Evolutionary conservation across 2,888 invertebrate genomes (phyloP).

Genomic region (Melitaea athalia): DNA sequence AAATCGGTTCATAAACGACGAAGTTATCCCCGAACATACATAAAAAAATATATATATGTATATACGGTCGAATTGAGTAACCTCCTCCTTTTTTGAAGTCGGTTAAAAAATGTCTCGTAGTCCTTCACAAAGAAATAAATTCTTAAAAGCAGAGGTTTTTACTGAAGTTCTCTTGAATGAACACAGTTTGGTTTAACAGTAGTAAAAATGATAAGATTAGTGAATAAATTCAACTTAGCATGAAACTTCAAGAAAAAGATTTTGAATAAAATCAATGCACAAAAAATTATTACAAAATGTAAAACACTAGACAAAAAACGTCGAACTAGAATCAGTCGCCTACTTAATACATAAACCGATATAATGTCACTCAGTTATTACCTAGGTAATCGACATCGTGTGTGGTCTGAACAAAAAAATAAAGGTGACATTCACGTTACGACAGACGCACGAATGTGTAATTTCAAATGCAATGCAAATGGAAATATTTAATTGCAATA

Average conservation of each 20-base stretch:
- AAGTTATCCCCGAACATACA: too few relatives aligned
- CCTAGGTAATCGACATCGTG: constrained; percentile 46
- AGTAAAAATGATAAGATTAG: too few relatives aligned
- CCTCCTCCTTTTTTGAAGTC: too few relatives aligned
- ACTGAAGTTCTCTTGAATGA: too few relatives aligned
- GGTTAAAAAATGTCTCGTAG: too few relatives aligned
- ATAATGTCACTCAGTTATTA: constrained; percentile 19
- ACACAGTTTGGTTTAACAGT: too few relatives aligned
- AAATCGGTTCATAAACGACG: too few relatives aligned
- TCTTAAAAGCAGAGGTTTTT: too few relatives aligned
- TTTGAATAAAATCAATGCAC: not conserved
- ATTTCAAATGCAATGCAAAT: constrained; percentile 1
- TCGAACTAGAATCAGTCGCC: not conserved
- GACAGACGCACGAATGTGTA: not conserved
- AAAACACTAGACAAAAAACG: not conserved
- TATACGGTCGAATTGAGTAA: too few relatives aligned
- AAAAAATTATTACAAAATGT: constrained; percentile 2
- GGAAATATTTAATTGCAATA: too few relatives aligned
- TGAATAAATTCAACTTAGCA: not conserved
- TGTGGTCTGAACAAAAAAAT: constrained; percentile 48
- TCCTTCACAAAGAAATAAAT: too few relatives aligned
- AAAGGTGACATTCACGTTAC: not conserved
- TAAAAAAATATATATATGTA: too few relatives aligned
- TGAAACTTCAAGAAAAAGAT: not conserved
- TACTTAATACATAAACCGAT: constrained; percentile 12